Base-by-base conservation (phyloP, 2,888 invertebrate genomes). In the Leucoptera coffeella region DNA sequence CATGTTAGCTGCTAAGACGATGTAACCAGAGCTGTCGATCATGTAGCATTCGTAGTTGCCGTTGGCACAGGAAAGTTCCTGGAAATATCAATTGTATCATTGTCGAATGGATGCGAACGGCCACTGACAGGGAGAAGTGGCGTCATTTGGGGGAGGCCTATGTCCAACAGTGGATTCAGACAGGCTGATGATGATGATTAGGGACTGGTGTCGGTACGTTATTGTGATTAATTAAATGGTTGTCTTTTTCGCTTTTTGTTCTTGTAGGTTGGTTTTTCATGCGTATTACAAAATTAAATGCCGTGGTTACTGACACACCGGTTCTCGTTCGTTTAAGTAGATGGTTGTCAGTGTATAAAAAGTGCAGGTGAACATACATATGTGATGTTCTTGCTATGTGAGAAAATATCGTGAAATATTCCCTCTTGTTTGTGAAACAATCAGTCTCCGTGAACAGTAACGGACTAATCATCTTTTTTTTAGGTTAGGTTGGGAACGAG, bases 11-110 rank as follows among this genome's bases (percentile, higher is more conserved):
- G 88, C 79, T 7, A 89, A 65, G 2, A 94, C 75, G 5, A 92
- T 74, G 50, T 91, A 95, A 0, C 92, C 95, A 41, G 91, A 90
- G 49, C 85, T 87, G 49, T 95, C 95, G 22, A 95, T 73, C n/a
- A 95, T 73, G 49, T 85, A 94, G 47, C 94, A 95, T 35, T 84
- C 81, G 36, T 82, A 67, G 23, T 74, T 67, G 14, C 75, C 74
- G n/a, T 72, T 65, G 15, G 49, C 43, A 30, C 74, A 77, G 39
- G 37, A 69, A 44, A 59, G 41, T 11, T 51, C 55, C 62, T 65
- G 39, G 4, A 40, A 45, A 27, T 23, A 30, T 10, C 4, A 14
- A 4, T 14, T 28, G 19, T 30, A 38, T 19, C 26, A 29, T 26
- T 29, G 15, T 15, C 4, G 8, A 12, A n/a, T n/a, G n/a, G n/a